phyloP scores from a whole-genome alignment of 2,797 vertebrate genomes.

The Gymnothorax javanicus region DNA sequence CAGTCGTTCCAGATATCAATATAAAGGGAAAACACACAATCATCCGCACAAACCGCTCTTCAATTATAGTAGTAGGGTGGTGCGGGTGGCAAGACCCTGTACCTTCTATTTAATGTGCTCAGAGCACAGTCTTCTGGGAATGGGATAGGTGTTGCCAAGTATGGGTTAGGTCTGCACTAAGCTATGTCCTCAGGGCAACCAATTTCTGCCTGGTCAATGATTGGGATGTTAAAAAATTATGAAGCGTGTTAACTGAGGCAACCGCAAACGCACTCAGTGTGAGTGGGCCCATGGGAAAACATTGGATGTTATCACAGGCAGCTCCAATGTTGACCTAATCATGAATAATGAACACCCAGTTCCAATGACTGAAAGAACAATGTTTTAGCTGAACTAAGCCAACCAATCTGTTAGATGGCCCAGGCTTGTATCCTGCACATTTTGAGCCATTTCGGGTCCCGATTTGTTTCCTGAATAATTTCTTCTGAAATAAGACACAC shows the following conservation, averaged over 20 bases:
- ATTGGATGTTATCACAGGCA: background rate
- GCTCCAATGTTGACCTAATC: background rate
- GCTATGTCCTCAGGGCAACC: background rate
- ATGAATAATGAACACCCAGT: constrained; percentile 28
- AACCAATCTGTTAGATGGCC: background rate
- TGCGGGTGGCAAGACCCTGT: background rate
- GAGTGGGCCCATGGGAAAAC: background rate
- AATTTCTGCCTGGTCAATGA: background rate
- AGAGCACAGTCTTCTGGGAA: background rate
- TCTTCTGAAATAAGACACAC: background rate
- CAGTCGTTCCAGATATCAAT: no score
- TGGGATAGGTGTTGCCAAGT: background rate
- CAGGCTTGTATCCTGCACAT: background rate
- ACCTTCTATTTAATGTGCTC: background rate
- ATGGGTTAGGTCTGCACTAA: background rate
- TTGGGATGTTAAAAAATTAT: background rate
- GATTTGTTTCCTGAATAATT: background rate
- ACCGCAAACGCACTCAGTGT: background rate
- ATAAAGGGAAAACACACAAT: no score
- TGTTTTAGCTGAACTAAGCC: background rate
- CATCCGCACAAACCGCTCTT: no score
- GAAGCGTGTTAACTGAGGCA: background rate
- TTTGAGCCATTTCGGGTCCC: background rate
- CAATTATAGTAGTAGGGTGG: no score
- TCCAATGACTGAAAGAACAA: background rate